A percentile compares a stretch with the other conserved stretches of the same genome.
These are phyloP conservation scores for Rallus crepitans DNA, from an alignment of 2,797 vertebrate species.

Conservation along the genomic window DNA sequence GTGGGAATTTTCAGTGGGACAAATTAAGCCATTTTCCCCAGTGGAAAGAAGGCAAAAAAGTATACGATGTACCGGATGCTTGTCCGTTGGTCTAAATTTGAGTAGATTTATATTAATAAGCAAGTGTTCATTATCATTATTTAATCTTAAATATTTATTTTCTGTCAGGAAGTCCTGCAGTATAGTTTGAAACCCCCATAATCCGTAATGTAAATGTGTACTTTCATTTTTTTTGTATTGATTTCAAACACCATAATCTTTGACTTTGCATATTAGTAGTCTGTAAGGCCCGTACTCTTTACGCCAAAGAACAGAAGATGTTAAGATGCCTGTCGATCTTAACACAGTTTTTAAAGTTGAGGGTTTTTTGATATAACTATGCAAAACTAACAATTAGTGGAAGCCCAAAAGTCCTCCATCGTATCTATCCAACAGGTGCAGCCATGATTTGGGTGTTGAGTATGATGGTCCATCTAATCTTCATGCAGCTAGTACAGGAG, in stretches of 20 bases:
- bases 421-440: neutral
- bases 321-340: neutral
- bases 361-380: fast-evolving
- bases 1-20: neutral
- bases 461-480: neutral
- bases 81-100: neutral
- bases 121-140: neutral
- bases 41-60: neutral
- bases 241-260: neutral
- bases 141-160: neutral
- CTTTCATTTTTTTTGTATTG: neutral
- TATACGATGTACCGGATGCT: neutral
- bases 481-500: neutral
- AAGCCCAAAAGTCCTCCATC: no score
- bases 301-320: neutral
- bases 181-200: neutral
- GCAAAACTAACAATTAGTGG: neutral
- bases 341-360: neutral
- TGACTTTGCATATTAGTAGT: neutral
- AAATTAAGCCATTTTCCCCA: neutral
- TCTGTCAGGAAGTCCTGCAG: neutral
- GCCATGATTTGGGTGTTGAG: neutral
- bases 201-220: neutral
- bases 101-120: neutral
- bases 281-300: neutral